phyloP scores from a whole-genome alignment of 2,113 vertebrate genomes.

The Salvelinus alpinus region DNA sequence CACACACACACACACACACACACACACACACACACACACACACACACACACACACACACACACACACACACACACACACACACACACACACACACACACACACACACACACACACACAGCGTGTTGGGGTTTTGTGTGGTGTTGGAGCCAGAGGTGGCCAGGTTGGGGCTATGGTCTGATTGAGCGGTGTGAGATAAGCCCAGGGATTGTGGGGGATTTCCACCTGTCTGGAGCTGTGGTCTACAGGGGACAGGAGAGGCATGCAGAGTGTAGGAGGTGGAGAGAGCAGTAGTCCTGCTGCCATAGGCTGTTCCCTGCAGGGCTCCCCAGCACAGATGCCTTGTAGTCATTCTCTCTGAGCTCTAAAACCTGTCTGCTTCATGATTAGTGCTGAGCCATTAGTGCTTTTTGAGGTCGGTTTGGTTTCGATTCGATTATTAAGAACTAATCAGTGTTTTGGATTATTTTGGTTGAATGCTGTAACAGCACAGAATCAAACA shows the following conservation, averaged over 20 bases:
- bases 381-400: neutral
- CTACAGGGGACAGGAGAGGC: no score
- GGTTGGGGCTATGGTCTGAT: slow-evolving; percentile 7
- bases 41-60: slow-evolving; percentile 12
- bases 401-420: no score
- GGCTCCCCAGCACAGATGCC: neutral
- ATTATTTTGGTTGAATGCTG: neutral
- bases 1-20: slow-evolving; percentile 10
- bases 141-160: slow-evolving; percentile 28
- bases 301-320: neutral
- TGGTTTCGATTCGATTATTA: no score
- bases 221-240: slow-evolving; percentile 34
- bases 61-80: slow-evolving; percentile 6
- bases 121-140: slow-evolving; percentile 12
- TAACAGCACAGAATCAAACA: no score
- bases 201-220: slow-evolving; percentile 54
- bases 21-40: slow-evolving; percentile 14
- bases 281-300: neutral
- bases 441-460: no score
- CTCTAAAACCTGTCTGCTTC: neutral
- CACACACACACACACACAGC: slow-evolving; percentile 14
- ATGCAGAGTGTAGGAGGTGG: neutral
- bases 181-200: neutral
- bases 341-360: neutral
- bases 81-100: neutral